Evolutionary conservation across 1,140 invertebrate species (phyloP), one percentile per base, ranked within the genome.

Genomic region (Drosophila persimilis): DNA sequence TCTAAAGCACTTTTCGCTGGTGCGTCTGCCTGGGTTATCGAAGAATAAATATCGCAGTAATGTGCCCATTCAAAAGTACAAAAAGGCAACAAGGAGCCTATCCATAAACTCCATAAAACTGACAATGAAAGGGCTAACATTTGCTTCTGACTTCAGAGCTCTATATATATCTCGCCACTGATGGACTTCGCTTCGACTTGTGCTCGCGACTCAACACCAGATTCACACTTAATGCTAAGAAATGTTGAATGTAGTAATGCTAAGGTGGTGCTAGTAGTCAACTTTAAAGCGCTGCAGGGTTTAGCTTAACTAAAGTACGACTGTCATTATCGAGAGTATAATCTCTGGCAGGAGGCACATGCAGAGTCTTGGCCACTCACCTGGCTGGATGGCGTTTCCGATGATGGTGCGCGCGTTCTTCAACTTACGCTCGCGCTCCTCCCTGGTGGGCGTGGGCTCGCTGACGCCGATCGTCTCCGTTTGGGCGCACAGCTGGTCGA

Each of bases 401-500:
- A 94, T 94, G 52, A 94, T 93, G 85, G 92, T 92, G 55, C 93
- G 92, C 11, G 93, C 93, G 75, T 93, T 93, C 75, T 92, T 92
- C 39, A 93, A 90, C 86, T 93, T 92, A 73, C 92, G 90, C 74
- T 93, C 92, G 51, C 92, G 89, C 46, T 91, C 90, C 57, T 83
- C 79, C 26, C 77, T 59, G n/a, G 72, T 62, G 2, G 45, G 50
- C 6, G 66, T 45, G 7, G 57, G 48, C 11, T 90, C 90, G 24
- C 72, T 86, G 6, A 91, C 88, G 13, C 77, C 88, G 35, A 91
- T 80, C 17, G 83, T 91, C 54, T 91, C 90, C 0, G 91, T 91
- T 63, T 91, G 89, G 51, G 90, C 90, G 63, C 91, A 91, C 9
- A 91, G 61, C 51, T 91, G 89, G 46, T 92, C 91, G 35, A 92